phyloP scores from a whole-genome alignment of 2,888 invertebrate genomes.

The Nycteola revayana region DNA sequence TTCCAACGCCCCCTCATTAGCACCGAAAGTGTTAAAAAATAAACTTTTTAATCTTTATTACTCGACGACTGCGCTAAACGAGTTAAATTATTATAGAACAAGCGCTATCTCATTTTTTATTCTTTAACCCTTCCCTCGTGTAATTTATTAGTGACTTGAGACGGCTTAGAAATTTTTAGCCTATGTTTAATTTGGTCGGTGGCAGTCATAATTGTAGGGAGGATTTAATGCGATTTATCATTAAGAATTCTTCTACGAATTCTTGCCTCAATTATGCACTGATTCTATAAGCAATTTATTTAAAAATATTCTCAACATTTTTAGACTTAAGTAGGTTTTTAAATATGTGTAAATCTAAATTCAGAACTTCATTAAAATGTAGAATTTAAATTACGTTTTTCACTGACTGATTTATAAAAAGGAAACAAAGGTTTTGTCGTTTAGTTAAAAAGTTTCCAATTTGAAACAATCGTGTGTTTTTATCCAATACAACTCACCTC shows the following conservation, averaged over 20 bases:
- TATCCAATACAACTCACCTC: conserved; percentile 52
- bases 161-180: conserved; percentile 62
- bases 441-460: conserved; percentile 38
- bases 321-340: too few relatives aligned
- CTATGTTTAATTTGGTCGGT: conserved; percentile 63
- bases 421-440: conserved; percentile 15
- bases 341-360: too few relatives aligned
- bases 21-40: conserved; percentile 82
- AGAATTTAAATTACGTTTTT: too few relatives aligned
- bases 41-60: conserved; percentile 83
- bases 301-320: too few relatives aligned
- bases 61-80: conserved; percentile 77
- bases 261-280: too few relatives aligned
- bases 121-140: conserved; percentile 63
- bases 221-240: conserved; percentile 52
- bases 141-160: conserved; percentile 69
- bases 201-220: conserved; percentile 63
- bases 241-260: conserved; percentile 10
- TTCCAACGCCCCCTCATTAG: conserved; percentile 82
- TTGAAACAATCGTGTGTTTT: conserved; percentile 44
- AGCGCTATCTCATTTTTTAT: conserved; percentile 71
- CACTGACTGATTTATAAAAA: conserved; percentile 7
- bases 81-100: conserved; percentile 79
- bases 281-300: too few relatives aligned
- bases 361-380: too few relatives aligned